Evolutionary conservation across 2,797 vertebrate species (phyloP).

Genomic region (Pelochelys cantorii): DNA sequence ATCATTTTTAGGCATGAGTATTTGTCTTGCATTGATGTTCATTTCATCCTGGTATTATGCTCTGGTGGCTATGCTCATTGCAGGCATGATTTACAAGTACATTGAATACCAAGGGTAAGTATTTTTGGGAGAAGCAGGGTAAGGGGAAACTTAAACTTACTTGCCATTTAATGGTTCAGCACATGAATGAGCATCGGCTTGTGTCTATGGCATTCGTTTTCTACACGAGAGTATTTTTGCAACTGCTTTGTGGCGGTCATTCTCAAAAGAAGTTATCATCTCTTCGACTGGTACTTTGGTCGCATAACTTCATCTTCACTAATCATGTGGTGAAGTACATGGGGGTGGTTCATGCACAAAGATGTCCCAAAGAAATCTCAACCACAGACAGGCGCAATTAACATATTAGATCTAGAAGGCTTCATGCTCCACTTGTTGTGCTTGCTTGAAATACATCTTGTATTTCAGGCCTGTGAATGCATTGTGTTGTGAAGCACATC

Average conservation of each 20-base stretch:
- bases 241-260: background rate
- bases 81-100: slow-evolving; percentile 99
- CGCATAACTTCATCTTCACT: background rate
- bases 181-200: background rate
- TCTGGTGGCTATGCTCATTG: slow-evolving; percentile 96
- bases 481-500: accelerated
- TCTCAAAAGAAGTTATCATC: background rate
- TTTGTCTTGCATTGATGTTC: slow-evolving; percentile 98
- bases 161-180: background rate
- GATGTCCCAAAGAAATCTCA: background rate
- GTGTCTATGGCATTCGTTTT: background rate
- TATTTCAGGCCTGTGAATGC: background rate
- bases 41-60: slow-evolving; percentile 99
- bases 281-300: background rate
- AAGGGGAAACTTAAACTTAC: background rate
- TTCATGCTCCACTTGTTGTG: background rate
- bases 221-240: background rate
- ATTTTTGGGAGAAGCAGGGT: background rate
- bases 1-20: slow-evolving; percentile 98
- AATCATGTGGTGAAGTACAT: accelerated
- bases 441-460: background rate
- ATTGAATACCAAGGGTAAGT: slow-evolving; percentile 99
- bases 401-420: background rate
- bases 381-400: background rate
- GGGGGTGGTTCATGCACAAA: background rate